A percentile compares a stretch with the other conserved stretches of the same genome.
phyloP scores from a whole-genome alignment of 64 coral and sea anemone species.

The Montipora capricornis region DNA sequence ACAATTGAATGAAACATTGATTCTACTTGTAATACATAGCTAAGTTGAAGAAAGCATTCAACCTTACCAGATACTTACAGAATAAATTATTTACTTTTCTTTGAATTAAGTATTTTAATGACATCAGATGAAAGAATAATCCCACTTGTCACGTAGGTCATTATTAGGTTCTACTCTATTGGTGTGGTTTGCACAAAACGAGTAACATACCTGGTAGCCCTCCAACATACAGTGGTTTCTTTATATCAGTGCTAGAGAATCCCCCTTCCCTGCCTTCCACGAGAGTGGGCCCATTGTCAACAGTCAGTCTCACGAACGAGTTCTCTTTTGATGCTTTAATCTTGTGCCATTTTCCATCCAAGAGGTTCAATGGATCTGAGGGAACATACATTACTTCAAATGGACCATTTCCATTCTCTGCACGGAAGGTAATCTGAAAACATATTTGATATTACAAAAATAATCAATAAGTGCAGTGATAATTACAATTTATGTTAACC shows the following conservation, averaged over 20 bases:
- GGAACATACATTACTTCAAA: constrained; percentile 29
- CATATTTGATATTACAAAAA: neutral
- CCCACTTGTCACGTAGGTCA: too few species aligned
- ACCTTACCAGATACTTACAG: too few species aligned
- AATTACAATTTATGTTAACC: too few species aligned
- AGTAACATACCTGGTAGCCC: constrained; percentile 41
- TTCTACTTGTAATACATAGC: too few species aligned
- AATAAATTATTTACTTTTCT: too few species aligned
- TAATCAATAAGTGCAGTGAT: neutral
- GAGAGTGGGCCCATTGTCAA: neutral
- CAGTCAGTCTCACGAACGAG: neutral
- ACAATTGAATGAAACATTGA: neutral
- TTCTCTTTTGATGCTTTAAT: constrained; percentile 22
- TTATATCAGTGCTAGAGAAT: constrained; percentile 19
- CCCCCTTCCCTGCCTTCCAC: neutral
- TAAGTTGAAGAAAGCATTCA: neutral
- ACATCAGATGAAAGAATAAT: too few species aligned
- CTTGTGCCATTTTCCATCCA: constrained; percentile 65
- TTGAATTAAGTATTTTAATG: too few species aligned
- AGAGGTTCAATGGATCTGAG: neutral
- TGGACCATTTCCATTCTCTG: constrained; percentile 61
- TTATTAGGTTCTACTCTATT: too few species aligned
- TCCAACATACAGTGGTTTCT: constrained; percentile 60
- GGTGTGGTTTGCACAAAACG: too few species aligned
- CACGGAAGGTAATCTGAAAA: constrained; percentile 57